Percentiles rank a stretch among this genome's conserved stretches.
These are phyloP conservation scores for Artibeus jamaicensis DNA, from an alignment of 2,797 vertebrate species.

Conservation along the genomic window DNA sequence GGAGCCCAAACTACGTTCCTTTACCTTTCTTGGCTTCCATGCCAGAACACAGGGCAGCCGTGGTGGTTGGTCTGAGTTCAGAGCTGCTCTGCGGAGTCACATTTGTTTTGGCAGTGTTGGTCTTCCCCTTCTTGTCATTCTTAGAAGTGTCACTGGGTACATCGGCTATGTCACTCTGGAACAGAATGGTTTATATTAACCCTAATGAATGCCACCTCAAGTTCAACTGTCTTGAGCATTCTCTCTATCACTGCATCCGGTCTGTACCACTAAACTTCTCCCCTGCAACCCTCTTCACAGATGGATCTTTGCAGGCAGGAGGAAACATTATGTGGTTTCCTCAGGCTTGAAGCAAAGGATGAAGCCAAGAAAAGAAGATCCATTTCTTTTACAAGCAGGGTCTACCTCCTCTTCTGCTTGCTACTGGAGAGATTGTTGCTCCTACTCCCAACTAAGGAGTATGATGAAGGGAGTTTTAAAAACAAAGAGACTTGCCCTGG, in stretches of 20 bases:
- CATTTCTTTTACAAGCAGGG: neutral
- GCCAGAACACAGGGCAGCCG: conserved; percentile 85
- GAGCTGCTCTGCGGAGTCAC: conserved; percentile 95
- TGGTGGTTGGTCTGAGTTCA: conserved; percentile 90
- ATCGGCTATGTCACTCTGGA: conserved; percentile 97
- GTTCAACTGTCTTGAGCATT: neutral
- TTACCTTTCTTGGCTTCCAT: conserved; percentile 92
- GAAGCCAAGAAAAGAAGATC: neutral
- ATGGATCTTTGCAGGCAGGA: neutral
- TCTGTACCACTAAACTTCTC: neutral
- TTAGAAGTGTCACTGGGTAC: conserved; percentile 96
- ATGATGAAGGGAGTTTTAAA: neutral
- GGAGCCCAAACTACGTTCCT: neutral
- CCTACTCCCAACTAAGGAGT: neutral
- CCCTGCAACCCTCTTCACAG: neutral
- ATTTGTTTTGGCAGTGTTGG: conserved; percentile 91
- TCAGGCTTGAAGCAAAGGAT: neutral
- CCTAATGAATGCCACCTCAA: neutral
- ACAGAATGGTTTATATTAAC: conserved; percentile 6
- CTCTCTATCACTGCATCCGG: neutral
- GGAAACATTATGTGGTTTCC: neutral
- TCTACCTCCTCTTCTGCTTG: neutral
- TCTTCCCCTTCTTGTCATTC: conserved; percentile 96
- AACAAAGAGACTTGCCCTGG: neutral
- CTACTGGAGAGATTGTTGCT: neutral